Conservation (phyloP, 2,113 vertebrate genomes). For the Acinonyx jubatus region DNA sequence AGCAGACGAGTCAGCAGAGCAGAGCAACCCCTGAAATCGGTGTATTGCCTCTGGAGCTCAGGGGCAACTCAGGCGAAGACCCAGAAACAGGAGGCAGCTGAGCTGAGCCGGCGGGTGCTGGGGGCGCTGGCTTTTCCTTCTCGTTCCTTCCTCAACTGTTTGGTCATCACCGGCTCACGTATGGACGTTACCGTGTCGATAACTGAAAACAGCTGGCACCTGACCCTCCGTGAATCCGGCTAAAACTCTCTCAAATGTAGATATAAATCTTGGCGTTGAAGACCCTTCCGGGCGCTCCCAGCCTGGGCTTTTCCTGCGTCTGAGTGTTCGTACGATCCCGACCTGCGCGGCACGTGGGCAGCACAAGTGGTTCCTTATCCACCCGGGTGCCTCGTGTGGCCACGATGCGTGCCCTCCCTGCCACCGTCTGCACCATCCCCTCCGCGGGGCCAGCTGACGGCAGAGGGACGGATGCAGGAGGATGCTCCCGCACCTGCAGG, state of each 20-base stretch:
- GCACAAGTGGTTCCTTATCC: rapidly evolving
- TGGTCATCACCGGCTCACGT: rapidly evolving
- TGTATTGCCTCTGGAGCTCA: rapidly evolving
- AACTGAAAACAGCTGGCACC: not conserved
- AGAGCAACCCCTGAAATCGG: not conserved
- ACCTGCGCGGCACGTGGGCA: rapidly evolving
- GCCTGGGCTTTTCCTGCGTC: rapidly evolving
- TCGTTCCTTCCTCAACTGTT: rapidly evolving
- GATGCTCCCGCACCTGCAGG: not conserved
- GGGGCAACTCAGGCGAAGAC: not conserved
- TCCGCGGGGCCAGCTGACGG: not conserved
- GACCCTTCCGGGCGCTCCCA: rapidly evolving
- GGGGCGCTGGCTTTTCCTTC: rapidly evolving
- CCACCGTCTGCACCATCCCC: rapidly evolving
- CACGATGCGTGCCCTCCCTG: not conserved
- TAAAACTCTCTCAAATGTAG: not conserved
- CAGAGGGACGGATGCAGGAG: rapidly evolving
- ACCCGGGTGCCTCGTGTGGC: not conserved
- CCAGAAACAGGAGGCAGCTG: too few relatives aligned
- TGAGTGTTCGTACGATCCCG: too few relatives aligned
- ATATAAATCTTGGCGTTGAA: not conserved
- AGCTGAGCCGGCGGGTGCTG: not conserved
- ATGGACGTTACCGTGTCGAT: rapidly evolving
- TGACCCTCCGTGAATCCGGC: rapidly evolving
- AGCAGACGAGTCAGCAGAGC: rapidly evolving